phyloP scores from a whole-genome alignment of 2,797 vertebrate genomes.

The Hippoglossus hippoglossus region DNA sequence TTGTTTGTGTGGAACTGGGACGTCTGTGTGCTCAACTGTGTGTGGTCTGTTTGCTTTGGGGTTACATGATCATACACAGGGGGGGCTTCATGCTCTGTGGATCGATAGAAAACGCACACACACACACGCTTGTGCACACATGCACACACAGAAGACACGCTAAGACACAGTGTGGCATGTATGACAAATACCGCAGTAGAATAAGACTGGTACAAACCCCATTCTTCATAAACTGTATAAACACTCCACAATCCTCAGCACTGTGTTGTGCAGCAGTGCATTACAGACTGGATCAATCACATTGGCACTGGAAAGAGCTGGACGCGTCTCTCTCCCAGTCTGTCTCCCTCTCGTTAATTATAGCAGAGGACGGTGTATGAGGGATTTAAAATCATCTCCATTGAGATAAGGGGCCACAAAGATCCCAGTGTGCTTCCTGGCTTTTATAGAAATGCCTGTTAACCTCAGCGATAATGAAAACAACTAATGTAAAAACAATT shows the following conservation, averaged over 20 bases:
- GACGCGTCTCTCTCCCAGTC: conserved; percentile 14
- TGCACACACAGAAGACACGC: conserved; percentile 1
- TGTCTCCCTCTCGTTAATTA: conserved; percentile 39
- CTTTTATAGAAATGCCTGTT: too few species aligned
- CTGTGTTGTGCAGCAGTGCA: conserved; percentile 25
- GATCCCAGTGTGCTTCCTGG: too few species aligned
- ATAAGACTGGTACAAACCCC: conserved; percentile 28
- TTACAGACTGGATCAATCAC: conserved; percentile 63
- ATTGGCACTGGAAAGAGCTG: conserved; percentile 27
- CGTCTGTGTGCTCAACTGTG: conserved; percentile 22
- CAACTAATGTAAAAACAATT: too few species aligned
- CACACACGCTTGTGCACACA: background rate
- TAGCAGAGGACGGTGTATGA: conserved; percentile 34
- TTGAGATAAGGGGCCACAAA: conserved; percentile 22
- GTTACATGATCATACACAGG: conserved; percentile 30
- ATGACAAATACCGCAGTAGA: conserved; percentile 30
- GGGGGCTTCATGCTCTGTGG: conserved; percentile 16
- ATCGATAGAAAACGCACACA: conserved; percentile 26
- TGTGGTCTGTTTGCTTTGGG: conserved; percentile 19
- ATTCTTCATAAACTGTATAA: conserved; percentile 33
- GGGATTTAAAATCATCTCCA: conserved; percentile 60
- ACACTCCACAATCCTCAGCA: conserved; percentile 20
- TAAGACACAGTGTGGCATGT: conserved; percentile 16
- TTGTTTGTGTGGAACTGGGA: conserved; percentile 18
- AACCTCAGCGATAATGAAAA: too few species aligned